phyloP scores from a whole-genome alignment of 2,888 invertebrate species.

The Chymomyza fuscimana region DNA sequence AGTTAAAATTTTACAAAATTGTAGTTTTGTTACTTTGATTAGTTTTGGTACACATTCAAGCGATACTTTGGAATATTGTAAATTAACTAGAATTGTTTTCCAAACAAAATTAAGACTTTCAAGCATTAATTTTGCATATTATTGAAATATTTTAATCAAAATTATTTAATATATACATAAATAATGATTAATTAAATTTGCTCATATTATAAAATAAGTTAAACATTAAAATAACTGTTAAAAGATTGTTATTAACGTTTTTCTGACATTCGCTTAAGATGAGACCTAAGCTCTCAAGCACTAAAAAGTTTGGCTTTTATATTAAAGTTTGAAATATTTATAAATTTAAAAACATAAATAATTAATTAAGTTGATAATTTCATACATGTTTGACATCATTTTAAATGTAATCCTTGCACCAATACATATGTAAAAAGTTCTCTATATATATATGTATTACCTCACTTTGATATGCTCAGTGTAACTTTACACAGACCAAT shows the following conservation, averaged over 20 bases:
- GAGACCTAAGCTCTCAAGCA: not conserved
- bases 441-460: not conserved
- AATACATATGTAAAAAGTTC: not conserved
- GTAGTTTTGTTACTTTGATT: not conserved
- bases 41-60: not conserved
- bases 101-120: not conserved
- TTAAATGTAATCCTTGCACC: not conserved
- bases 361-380: too few species aligned
- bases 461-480: constrained; percentile 7
- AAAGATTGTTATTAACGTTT: not conserved
- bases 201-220: not conserved
- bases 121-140: not conserved
- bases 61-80: not conserved
- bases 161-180: too few species aligned
- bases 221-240: not conserved
- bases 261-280: not conserved
- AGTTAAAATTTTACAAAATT: not conserved
- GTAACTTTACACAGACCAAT: constrained; percentile 26
- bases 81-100: not conserved
- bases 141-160: not conserved
- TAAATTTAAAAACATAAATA: too few species aligned
- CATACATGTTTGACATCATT: not conserved
- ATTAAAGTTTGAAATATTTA: too few species aligned
- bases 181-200: not conserved
- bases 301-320: too few species aligned